Evolutionary conservation across 2,888 invertebrate species (phyloP).

Genomic region (Eupithecia abbreviata): DNA sequence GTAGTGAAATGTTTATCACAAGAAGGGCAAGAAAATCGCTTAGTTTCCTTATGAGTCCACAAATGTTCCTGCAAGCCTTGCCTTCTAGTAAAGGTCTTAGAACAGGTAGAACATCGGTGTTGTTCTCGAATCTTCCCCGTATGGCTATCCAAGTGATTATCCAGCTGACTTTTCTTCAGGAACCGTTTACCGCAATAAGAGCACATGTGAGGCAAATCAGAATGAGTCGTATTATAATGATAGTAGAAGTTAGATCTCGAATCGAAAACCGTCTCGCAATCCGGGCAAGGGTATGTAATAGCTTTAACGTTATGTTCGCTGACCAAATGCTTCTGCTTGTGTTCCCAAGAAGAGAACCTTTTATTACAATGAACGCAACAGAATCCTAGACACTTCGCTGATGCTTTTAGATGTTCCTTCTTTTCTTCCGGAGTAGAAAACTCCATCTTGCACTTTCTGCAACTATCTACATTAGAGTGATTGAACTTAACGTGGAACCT

Average conservation of each 20-base stretch:
- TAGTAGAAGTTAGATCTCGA: conserved; percentile 18
- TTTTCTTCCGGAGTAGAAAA: conserved; percentile 33
- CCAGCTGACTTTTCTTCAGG: neutral
- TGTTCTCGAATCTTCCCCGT: conserved; percentile 13
- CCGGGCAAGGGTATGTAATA: conserved; percentile 20
- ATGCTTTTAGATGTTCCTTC: conserved; percentile 28
- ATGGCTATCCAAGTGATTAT: conserved; percentile 21
- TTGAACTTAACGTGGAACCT: conserved; percentile 26
- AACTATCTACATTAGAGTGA: conserved; percentile 35
- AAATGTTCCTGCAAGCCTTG: conserved; percentile 46
- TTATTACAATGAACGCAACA: conserved; percentile 40
- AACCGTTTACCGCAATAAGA: conserved; percentile 24
- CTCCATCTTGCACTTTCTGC: conserved; percentile 31
- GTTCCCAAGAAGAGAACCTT: conserved; percentile 30
- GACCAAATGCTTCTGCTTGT: conserved; percentile 38
- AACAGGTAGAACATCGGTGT: conserved; percentile 27
- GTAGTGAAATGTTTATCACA: conserved; percentile 36
- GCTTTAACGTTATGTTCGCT: conserved; percentile 45
- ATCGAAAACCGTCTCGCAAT: conserved; percentile 19
- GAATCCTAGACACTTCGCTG: conserved; percentile 30
- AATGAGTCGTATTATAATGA: conserved; percentile 17
- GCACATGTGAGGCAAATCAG: conserved; percentile 23
- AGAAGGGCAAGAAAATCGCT: conserved; percentile 34
- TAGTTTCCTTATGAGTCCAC: conserved; percentile 46
- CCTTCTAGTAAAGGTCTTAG: conserved; percentile 43